These are phyloP conservation scores for Lepidocolaptes lacrymiger DNA, from an alignment of 2,797 vertebrate genomes.

Conservation along the genomic window DNA sequence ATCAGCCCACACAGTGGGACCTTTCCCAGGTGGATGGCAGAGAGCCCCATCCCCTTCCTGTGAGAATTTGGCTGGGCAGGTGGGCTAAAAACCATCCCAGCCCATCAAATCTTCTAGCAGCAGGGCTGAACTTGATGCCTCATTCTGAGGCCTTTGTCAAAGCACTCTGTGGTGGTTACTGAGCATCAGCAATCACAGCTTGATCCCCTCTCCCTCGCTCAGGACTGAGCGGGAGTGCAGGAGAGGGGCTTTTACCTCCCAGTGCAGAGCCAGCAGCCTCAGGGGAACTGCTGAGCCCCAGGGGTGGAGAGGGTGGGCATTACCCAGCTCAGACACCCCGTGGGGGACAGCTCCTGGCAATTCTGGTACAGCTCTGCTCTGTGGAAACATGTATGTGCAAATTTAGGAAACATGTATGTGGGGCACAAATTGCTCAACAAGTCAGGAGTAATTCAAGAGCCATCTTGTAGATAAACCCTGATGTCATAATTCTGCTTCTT, in stretches of 20 bases:
- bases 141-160: neutral
- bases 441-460: neutral
- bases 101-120: accelerated
- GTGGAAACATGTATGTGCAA: neutral
- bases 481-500: neutral
- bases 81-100: neutral
- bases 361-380: neutral
- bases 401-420: neutral
- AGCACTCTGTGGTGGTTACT: too few species aligned
- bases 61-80: neutral
- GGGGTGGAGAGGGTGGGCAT: neutral
- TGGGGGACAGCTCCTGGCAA: neutral
- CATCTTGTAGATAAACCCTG: neutral
- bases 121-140: neutral
- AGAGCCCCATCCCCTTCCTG: neutral
- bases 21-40: neutral
- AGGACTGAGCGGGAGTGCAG: neutral
- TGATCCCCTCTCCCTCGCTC: neutral
- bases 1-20: neutral
- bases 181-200: neutral
- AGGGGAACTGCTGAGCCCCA: neutral
- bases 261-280: neutral
- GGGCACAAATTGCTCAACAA: neutral
- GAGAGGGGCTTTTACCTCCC: neutral
- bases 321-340: accelerated